Evolutionary conservation across 2,888 invertebrate genomes (phyloP).

Genomic region (Dysmachus trigonus): DNA sequence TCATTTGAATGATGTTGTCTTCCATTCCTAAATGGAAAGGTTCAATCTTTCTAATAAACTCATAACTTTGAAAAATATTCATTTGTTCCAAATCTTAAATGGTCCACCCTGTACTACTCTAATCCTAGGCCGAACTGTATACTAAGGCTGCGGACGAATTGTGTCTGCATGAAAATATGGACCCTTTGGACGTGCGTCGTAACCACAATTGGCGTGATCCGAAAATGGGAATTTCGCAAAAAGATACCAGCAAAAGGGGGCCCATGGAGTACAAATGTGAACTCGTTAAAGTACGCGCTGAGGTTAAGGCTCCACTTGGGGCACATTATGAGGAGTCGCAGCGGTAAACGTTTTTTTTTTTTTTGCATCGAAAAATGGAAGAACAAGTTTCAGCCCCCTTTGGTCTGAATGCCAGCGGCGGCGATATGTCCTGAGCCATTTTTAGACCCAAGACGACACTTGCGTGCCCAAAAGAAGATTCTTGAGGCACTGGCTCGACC

Average conservation of each 20-base stretch:
- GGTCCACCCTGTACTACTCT: no score
- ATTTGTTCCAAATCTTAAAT: no score
- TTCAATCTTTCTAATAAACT: no score
- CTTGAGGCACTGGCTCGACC: neutral
- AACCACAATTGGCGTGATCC: neutral
- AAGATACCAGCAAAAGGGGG: neutral
- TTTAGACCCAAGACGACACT: neutral
- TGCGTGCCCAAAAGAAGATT: neutral
- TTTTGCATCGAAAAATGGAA: neutral
- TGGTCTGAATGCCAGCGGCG: neutral
- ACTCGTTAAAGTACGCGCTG: neutral
- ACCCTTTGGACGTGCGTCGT: neutral
- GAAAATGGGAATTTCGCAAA: neutral
- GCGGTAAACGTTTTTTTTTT: neutral
- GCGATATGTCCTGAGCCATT: neutral
- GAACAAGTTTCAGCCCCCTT: neutral
- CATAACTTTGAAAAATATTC: no score
- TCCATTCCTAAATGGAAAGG: no score
- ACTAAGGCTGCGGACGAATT: neutral
- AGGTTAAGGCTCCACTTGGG: neutral
- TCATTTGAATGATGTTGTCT: no score
- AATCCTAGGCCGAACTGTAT: no score
- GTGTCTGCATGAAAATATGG: neutral
- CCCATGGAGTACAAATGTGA: neutral
- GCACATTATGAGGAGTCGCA: neutral